Evolutionary conservation across 2,113 vertebrate species (phyloP), one percentile per base, ranked within the genome.

Genomic region (Charadrius vociferus): DNA sequence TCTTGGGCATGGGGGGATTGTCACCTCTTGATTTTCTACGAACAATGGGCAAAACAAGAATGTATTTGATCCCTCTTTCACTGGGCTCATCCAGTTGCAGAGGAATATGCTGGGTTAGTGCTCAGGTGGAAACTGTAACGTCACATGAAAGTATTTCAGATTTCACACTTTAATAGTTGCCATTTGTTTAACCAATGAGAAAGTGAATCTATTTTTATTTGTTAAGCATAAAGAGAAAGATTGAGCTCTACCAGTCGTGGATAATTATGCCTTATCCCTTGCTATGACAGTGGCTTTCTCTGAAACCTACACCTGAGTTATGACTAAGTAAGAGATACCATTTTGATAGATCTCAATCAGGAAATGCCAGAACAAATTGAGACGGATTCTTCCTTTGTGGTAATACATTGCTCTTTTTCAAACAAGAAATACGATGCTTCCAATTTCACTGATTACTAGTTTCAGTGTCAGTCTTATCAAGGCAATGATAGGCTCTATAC

Each of bases 371-470:
- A 95, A 98, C 90, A 98, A 97, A 98, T 72, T 96, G 96, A 97
- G 93, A 94, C 91, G 90, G 90, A 93, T 94, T 95, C 77, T 94
- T 78, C 90, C 80, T 95, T 97, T 98, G 90, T 98, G 90, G 94
- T 49, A 81, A 41, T 92, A 86, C 56, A 72, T 97, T 95, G 27
- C 71, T 93, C 89, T 91, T 96, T 97, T 98, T 98, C 97, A 97
- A 93, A 93, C 56, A 93, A 74, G 95, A 96, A 97, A 98, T 95
- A 95, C 9, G 88, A 98, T 97, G 86, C 96, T 82, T 97, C 84
- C 43, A 86, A 95, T 98, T 98, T 98, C 93, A 92, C 96, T 98
- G 97, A 98, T 98, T 98, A 91, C 96, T 95, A 96, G 94, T 97
- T 98, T 98, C 96, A 92, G 96, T 96, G 96, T 98, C 98, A 98